phyloP scores from a whole-genome alignment of 1,140 invertebrate genomes.

The Cylas formicarius region DNA sequence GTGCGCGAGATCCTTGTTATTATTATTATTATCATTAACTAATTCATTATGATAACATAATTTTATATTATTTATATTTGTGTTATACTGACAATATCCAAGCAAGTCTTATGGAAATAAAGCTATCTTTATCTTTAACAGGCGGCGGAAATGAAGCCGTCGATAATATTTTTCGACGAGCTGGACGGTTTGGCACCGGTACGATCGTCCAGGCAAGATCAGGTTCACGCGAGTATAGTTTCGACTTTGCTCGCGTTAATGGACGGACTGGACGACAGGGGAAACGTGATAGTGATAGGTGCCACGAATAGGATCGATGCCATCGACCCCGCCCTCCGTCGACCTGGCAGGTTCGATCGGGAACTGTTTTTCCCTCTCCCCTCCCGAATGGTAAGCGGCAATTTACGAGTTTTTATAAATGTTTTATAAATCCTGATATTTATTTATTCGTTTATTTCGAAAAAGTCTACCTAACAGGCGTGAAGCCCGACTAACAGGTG shows the following conservation, averaged over 20 bases:
- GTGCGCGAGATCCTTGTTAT: no score
- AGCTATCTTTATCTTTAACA: no score
- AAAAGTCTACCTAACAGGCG: no score
- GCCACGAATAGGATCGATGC: slow-evolving; percentile 77
- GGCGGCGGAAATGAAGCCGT: slow-evolving; percentile 72
- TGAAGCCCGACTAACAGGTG: no score
- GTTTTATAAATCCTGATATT: slow-evolving; percentile 2
- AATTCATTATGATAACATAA: no score
- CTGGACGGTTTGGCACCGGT: slow-evolving; percentile 81
- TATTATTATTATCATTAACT: neutral
- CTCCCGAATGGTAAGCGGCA: neutral
- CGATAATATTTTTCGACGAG: slow-evolving; percentile 86
- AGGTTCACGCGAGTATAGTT: slow-evolving; percentile 86
- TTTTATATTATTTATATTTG: no score
- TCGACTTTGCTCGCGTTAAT: slow-evolving; percentile 82
- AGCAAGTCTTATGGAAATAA: no score
- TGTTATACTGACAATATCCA: no score
- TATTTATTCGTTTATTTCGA: slow-evolving; percentile 8
- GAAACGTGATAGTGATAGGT: slow-evolving; percentile 69
- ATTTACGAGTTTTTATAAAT: neutral
- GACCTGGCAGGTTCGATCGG: slow-evolving; percentile 77
- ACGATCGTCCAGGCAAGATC: slow-evolving; percentile 78
- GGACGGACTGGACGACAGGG: slow-evolving; percentile 71
- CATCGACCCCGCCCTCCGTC: slow-evolving; percentile 71
- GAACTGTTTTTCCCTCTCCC: slow-evolving; percentile 70